These are phyloP conservation scores for Calyptomena viridis DNA, from an alignment of 2,113 vertebrate species.

Conservation along the genomic window DNA sequence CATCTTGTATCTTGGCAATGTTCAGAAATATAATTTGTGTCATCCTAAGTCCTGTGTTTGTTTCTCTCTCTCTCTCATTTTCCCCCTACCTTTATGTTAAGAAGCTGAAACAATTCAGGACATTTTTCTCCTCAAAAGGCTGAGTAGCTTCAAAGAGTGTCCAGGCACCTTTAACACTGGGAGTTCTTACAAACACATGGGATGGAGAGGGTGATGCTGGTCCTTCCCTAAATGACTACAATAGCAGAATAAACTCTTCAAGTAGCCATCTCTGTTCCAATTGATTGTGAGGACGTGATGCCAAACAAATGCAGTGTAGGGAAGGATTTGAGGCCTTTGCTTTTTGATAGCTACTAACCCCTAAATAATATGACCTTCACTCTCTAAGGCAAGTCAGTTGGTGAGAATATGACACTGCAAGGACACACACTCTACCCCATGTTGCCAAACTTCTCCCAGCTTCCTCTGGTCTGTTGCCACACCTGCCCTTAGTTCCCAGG, in stretches of 20 bases:
- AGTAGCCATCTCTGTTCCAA: not conserved
- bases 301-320: not conserved
- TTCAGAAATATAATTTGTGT: slow-evolving; percentile 69
- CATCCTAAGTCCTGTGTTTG: not conserved
- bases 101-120: not conserved
- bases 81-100: not conserved
- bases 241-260: not conserved
- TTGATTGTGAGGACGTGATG: not conserved
- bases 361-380: not conserved
- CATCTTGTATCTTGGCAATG: slow-evolving; percentile 50
- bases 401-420: rapidly evolving
- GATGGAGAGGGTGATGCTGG: not conserved
- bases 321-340: not conserved
- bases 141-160: not conserved
- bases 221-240: not conserved
- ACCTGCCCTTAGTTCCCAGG: not conserved
- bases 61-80: not conserved
- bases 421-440: too few relatives aligned
- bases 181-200: not conserved
- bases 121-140: not conserved
- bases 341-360: not conserved
- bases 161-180: not conserved
- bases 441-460: not conserved
- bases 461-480: not conserved
- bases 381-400: not conserved